Conservation (phyloP, 2,113 vertebrate species). For the Sporophila hypoxantha region DNA sequence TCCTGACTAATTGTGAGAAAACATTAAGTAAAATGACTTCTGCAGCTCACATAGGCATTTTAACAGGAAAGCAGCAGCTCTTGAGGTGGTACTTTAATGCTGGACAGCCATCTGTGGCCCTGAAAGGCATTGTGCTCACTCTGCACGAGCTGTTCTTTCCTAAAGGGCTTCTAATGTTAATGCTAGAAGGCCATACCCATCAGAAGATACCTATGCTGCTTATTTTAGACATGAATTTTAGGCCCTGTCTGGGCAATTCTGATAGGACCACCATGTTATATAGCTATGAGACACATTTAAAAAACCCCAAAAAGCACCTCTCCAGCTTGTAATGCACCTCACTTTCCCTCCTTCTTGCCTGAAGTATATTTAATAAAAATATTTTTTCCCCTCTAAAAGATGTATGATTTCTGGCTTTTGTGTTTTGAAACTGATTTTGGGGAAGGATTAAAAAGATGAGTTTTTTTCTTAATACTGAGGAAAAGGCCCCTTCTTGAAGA, state of each 20-base stretch:
- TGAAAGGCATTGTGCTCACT: not conserved
- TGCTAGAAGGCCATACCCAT: not conserved
- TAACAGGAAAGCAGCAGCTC: not conserved
- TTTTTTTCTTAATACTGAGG: not conserved
- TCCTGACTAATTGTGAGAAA: not conserved
- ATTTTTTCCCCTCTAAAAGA: not conserved
- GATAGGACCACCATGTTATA: not conserved
- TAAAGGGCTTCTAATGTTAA: not conserved
- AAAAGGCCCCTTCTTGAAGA: not conserved
- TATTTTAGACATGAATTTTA: not conserved
- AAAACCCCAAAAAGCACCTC: not conserved
- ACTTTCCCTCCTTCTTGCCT: not conserved
- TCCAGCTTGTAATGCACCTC: not conserved
- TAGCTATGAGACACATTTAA: not conserved
- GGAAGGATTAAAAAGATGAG: not conserved
- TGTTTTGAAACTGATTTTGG: not conserved
- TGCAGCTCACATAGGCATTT: not conserved
- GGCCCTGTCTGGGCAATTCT: not conserved
- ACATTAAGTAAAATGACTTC: not conserved
- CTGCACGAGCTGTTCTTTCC: not conserved
- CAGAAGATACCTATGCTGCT: not conserved
- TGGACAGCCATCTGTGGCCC: not conserved
- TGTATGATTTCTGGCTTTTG: not conserved
- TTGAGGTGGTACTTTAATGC: not conserved
- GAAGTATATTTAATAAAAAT: not conserved